These are phyloP conservation scores for Cheiracanthium punctorium DNA, from an alignment of 2,888 invertebrate species.

Conservation along the genomic window DNA sequence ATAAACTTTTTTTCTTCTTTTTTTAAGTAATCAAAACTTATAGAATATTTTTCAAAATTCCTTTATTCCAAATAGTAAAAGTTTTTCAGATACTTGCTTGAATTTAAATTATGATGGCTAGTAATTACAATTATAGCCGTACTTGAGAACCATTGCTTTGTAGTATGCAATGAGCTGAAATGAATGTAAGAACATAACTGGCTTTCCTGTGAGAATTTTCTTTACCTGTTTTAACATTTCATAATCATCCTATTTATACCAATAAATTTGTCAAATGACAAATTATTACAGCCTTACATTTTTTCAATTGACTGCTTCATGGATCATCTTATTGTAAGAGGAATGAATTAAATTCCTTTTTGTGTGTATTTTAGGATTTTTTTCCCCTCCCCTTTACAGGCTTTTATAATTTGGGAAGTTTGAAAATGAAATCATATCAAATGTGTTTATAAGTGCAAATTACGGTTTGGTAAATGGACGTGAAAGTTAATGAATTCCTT, in stretches of 20 bases:
- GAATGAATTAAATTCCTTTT: neutral
- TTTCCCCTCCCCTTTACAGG: neutral
- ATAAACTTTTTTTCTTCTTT: too few species aligned
- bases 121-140: too few species aligned
- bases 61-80: too few species aligned
- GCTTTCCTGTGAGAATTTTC: neutral
- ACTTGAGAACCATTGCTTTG: neutral
- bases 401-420: neutral
- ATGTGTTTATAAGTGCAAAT: neutral
- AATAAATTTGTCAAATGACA: neutral
- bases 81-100: too few species aligned
- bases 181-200: neutral
- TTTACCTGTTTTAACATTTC: neutral
- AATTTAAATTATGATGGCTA: too few species aligned
- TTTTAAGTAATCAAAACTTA: too few species aligned
- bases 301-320: neutral
- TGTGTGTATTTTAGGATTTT: neutral
- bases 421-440: neutral
- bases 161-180: neutral
- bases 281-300: slow-evolving; percentile 1
- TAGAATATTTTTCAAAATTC: too few species aligned
- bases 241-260: neutral
- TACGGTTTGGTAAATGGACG: neutral
- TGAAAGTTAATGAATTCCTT: neutral
- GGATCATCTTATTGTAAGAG: neutral